Evolutionary conservation across 2,888 invertebrate species (phyloP), one percentile per base, ranked within the genome.

Genomic region (Andricus curvator): DNA sequence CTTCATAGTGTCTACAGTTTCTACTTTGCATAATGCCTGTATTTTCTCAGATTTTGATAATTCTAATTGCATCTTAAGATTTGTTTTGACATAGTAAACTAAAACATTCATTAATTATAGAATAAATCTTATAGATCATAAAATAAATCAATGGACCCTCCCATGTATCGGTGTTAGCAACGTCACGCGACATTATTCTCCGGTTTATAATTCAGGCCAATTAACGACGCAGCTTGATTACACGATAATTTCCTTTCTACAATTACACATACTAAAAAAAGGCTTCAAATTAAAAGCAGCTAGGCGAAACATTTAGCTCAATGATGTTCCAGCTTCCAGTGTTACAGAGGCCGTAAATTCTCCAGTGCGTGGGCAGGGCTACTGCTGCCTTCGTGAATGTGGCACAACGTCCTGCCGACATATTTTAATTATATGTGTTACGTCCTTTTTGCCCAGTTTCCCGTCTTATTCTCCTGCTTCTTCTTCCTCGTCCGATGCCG

Each of bases 341-440:
- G 29, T 48, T 29, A 51, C 15, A 48, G 64, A 81, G 77, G 78
- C 84, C 82, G 82, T 85, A 84, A 84, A 85, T 85, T 80, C 80
- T 25, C 79, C 79, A 78, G 79, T 81, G 84, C 82, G 83, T 83
- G 82, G 80, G 84, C 83, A 85, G 77, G 83, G 84, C 80, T 84
- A 79, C 41, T 56, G 80, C 82, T 84, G 84, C 81, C 83, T 81
- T 82, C 81, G 74, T 77, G 37, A 81, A 85, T 85, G 82, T 84
- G 62, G 85, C 79, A 83, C 85, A 85, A 83, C 81, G 81, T 82
- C 82, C 82, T 82, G 56, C 33, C 33, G 33, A 33, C 25, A 56
- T 56, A 74, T 51, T 74, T 74, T 74, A 74, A 74, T 74, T 74
- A 74, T 74, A 74, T 56, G n/a, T 74, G 20, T 33, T 56, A n/a